phyloP scores from a whole-genome alignment of 2,113 vertebrate genomes.

The Hippocampus abdominalis region DNA sequence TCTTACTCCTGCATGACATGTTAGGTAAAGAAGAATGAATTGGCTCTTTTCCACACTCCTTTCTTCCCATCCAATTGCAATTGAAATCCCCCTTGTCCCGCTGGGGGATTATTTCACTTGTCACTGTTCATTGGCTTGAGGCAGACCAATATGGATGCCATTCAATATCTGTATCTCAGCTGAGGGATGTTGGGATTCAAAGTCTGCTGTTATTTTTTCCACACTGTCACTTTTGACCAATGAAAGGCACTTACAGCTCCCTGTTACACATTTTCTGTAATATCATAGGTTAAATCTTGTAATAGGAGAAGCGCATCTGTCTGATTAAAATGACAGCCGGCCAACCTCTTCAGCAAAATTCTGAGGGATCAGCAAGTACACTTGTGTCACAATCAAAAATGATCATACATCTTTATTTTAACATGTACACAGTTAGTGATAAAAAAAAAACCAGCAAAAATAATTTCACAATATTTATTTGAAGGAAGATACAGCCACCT shows the following conservation, averaged over 20 bases:
- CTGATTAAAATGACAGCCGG: background rate
- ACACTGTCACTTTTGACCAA: constrained; percentile 31
- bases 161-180: constrained; percentile 38
- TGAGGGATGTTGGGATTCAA: constrained; percentile 47
- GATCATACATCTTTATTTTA: no score
- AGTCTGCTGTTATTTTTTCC: constrained; percentile 26
- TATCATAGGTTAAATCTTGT: background rate
- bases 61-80: constrained; percentile 30
- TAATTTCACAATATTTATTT: no score
- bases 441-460: no score
- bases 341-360: constrained; percentile 26
- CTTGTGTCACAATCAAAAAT: no score
- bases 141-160: constrained; percentile 32
- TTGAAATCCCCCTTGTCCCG: constrained; percentile 31
- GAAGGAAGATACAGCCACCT: no score
- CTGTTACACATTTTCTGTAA: background rate
- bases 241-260: constrained; percentile 40
- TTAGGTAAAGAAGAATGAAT: constrained; percentile 1
- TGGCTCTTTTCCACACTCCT: background rate
- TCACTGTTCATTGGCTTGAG: constrained; percentile 43
- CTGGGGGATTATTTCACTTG: constrained; percentile 36
- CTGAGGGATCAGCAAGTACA: background rate
- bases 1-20: background rate
- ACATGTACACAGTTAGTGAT: no score
- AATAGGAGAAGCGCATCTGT: background rate